Percentiles rank a stretch among this genome's conserved stretches.
Evolutionary conservation across 2,888 invertebrate genomes (phyloP).

Genomic region (Callyntrura guangdongensis): DNA sequence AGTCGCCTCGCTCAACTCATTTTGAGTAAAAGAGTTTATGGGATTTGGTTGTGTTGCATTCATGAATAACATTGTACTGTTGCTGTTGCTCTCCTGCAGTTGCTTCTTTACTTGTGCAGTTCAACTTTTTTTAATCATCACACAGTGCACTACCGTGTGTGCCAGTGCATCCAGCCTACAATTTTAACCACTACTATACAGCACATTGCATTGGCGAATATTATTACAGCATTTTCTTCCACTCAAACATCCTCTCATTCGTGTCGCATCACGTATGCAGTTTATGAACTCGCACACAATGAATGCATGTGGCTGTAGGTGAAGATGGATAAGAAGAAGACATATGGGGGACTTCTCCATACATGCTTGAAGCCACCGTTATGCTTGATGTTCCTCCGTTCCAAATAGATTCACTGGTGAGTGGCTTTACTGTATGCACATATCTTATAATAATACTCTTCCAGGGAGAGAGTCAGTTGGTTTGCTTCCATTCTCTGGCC

Average conservation of each 20-base stretch:
- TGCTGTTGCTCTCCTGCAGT: neutral
- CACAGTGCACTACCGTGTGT: slow-evolving; percentile 45
- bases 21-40: slow-evolving; percentile 29
- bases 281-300: slow-evolving; percentile 27
- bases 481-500: neutral
- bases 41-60: slow-evolving; percentile 1
- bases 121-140: slow-evolving; percentile 14
- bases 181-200: neutral
- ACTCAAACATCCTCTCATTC: neutral
- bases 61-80: slow-evolving; percentile 14
- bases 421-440: neutral
- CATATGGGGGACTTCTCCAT: slow-evolving; percentile 29
- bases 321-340: slow-evolving; percentile 22
- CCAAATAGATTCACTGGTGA: neutral
- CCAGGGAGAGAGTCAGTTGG: too few species aligned
- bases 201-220: neutral
- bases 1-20: neutral
- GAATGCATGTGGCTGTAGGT: slow-evolving; percentile 9
- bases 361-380: neutral
- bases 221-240: neutral
- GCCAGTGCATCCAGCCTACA: neutral
- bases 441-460: neutral
- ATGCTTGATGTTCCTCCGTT: slow-evolving; percentile 5
- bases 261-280: slow-evolving; percentile 35
- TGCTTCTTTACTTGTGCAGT: slow-evolving; percentile 37